phyloP scores from a whole-genome alignment of 2,888 invertebrate species.

The Synanthedon vespiformis region DNA sequence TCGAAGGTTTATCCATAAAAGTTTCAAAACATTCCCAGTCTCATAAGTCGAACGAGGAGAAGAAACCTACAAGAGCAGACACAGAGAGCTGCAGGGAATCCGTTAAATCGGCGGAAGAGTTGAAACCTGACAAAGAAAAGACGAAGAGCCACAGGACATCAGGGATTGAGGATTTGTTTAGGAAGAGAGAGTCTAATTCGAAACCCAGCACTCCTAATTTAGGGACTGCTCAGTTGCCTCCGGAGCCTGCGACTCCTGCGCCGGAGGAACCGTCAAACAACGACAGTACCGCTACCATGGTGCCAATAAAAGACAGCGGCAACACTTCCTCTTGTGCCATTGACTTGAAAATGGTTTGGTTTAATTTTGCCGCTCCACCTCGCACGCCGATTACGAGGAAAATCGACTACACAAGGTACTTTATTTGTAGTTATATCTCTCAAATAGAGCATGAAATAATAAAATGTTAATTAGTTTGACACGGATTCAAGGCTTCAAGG shows the following conservation, averaged over 20 bases:
- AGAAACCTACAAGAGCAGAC: constrained; percentile 40
- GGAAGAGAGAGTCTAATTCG: constrained; percentile 70
- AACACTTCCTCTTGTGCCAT: constrained; percentile 89
- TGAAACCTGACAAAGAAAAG: constrained; percentile 49
- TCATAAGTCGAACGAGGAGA: constrained; percentile 78
- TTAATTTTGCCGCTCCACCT: constrained; percentile 97
- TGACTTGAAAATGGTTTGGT: constrained; percentile 92
- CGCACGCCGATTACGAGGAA: constrained; percentile 93
- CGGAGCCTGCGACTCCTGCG: constrained; percentile 43
- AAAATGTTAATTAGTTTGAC: too few relatives aligned
- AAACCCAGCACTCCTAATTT: constrained; percentile 72
- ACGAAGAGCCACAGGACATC: constrained; percentile 41
- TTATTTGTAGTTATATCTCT: background rate
- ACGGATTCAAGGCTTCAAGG: too few relatives aligned
- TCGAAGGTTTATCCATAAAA: constrained; percentile 90
- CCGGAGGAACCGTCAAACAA: constrained; percentile 49
- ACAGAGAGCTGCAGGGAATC: constrained; percentile 59
- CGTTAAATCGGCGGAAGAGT: constrained; percentile 58
- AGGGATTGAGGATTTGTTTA: constrained; percentile 58
- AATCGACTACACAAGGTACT: constrained; percentile 89
- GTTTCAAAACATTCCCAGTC: constrained; percentile 79
- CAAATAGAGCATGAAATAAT: too few relatives aligned
- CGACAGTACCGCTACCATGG: constrained; percentile 45
- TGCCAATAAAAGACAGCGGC: constrained; percentile 73
- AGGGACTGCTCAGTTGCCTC: constrained; percentile 44